Evolutionary conservation across 37 sponge, comb jelly and placozoan species (phyloP), one percentile per base, ranked within the genome.

Genomic region (Halisarca cf. caerulea): DNA sequence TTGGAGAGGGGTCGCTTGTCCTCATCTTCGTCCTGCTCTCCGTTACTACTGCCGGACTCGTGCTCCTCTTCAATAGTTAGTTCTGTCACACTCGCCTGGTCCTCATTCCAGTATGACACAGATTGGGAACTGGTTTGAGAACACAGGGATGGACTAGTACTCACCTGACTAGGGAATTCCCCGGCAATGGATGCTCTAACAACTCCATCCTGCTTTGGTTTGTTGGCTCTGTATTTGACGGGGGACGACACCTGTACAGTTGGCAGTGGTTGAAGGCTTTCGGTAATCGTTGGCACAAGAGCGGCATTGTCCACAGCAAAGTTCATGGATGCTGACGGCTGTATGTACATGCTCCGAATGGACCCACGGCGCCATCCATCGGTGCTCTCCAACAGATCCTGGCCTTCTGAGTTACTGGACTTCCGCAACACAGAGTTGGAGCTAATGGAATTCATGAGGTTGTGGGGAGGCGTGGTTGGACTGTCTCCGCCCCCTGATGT

Each of bases 121-220:
- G 69, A 68, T 34, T 68, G 69, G 69, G 33, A 68, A 34, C 69
- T 27, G 69, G 27, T 17, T 27, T 68, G 51, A 11, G 51, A 47
- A 47, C 11, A 47, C 64, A 62, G n/a, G 57, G 57, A 11, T 7
- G 9, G 30, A 28, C 30, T 28, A 7, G 18, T 23, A 30, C 64
- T 23, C n/a, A 62, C 30, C 24, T 74, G 42, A 39, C 44, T 74
- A 18, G 77, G 44, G 24, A 20, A 37, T 8, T 74, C 77, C 32
- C 36, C 42, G 41, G 77, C 43, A 74, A 74, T 74, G 32, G 77
- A 74, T 15, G 77, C 77, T 8, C 77, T 32, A 74, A 39, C 43
- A 42, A 44, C n/a, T 11, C 25, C 41, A n/a, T 41, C 77, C 24
- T 41, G 6, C 6, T 6, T 6, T 2, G 36, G 20, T 2, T 39